Conservation (phyloP, 2,888 invertebrate genomes). For the Cosmia trapezina region DNA sequence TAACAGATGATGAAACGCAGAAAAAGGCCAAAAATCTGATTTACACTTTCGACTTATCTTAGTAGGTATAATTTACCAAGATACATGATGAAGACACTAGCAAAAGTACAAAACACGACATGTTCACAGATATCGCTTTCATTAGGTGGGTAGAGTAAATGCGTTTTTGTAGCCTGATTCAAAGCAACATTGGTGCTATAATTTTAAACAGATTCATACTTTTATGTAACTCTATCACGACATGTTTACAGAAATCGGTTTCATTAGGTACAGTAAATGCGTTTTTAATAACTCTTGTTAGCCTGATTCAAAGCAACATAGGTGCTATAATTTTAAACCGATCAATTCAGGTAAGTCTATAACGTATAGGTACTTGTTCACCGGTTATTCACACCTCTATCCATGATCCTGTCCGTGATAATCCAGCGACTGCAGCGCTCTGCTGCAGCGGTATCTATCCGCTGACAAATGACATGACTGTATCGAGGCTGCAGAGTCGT, state of each 20-base stretch:
- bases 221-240: no score
- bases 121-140: not conserved
- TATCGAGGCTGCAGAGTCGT: constrained; percentile 69
- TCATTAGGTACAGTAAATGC: not conserved
- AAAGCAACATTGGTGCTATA: not conserved
- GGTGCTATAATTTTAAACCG: not conserved
- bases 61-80: not conserved
- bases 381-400: constrained; percentile 34
- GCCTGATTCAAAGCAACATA: not conserved
- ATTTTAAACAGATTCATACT: not conserved
- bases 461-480: constrained; percentile 62
- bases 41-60: not conserved
- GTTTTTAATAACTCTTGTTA: not conserved
- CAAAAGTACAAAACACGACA: not conserved
- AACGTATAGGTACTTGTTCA: not conserved
- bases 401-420: constrained; percentile 23
- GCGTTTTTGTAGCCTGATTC: not conserved
- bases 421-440: constrained; percentile 27
- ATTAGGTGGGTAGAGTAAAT: not conserved
- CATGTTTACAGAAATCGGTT: not conserved
- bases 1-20: not conserved
- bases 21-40: not conserved
- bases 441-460: constrained; percentile 30
- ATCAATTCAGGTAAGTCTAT: not conserved
- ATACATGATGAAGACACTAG: not conserved